Conservation (phyloP, 2,888 invertebrate genomes). For the Sminthurinus aureus region DNA sequence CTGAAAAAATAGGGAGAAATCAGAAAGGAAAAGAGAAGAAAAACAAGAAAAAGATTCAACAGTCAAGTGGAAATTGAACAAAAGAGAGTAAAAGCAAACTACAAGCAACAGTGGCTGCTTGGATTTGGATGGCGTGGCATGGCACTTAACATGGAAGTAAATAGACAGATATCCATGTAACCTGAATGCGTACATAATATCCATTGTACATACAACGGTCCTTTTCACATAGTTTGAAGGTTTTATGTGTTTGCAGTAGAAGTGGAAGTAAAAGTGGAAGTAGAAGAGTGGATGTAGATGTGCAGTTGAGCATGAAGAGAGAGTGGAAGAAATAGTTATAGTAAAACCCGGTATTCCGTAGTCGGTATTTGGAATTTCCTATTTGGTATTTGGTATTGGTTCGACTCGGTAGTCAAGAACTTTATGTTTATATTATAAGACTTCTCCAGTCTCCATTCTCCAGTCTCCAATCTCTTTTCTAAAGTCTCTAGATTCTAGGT, state of each 20-base stretch:
- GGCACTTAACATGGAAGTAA: neutral
- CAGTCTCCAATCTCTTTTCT: no score
- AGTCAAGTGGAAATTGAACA: no score
- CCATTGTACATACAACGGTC: neutral
- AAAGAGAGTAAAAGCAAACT: no score
- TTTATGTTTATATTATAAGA: neutral
- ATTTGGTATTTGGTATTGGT: no score
- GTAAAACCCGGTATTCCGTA: no score
- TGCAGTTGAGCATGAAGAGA: constrained; percentile 25
- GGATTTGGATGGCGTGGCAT: no score
- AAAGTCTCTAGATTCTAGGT: no score
- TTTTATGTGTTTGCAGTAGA: constrained; percentile 13
- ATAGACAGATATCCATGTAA: constrained; percentile 3
- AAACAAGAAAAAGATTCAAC: no score
- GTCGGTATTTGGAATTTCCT: no score
- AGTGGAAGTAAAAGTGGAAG: neutral
- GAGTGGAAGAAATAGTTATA: neutral
- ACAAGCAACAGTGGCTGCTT: no score
- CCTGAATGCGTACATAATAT: neutral
- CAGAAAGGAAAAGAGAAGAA: no score
- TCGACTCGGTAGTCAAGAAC: neutral
- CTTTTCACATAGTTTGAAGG: constrained; percentile 14
- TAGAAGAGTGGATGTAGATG: neutral
- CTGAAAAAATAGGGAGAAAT: no score
- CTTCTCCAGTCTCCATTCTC: neutral